Percentiles rank a stretch among this genome's conserved stretches.
Conservation (phyloP, 2,888 invertebrate species). For the Elmis aenea region DNA sequence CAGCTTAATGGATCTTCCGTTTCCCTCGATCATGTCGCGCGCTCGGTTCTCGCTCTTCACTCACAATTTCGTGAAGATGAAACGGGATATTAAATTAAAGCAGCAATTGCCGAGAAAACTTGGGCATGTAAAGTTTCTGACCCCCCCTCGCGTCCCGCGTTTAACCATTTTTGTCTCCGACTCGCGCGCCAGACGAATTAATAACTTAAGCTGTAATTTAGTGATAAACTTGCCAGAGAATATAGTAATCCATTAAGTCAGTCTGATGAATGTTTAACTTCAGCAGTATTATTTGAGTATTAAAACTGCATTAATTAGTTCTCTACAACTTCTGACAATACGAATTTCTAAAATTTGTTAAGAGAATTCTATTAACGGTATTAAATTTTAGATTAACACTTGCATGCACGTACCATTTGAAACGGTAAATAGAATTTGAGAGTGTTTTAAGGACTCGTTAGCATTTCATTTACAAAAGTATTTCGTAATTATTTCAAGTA, state of each 20-base stretch:
- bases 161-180: conserved; percentile 25
- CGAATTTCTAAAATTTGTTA: too few species aligned
- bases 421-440: too few species aligned
- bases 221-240: conserved; percentile 35
- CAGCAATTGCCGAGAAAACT: conserved; percentile 34
- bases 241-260: conserved; percentile 36
- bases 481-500: too few species aligned
- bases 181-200: conserved; percentile 34
- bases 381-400: too few species aligned
- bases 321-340: too few species aligned
- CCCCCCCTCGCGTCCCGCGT: conserved; percentile 22
- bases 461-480: too few species aligned
- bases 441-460: too few species aligned
- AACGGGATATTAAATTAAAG: conserved; percentile 37
- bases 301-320: conserved; percentile 41
- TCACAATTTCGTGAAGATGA: conserved; percentile 24
- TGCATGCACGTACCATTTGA: too few species aligned
- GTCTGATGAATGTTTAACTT: conserved; percentile 42
- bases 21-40: conserved; percentile 21
- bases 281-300: conserved; percentile 42
- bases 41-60: conserved; percentile 19
- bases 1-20: conserved; percentile 28
- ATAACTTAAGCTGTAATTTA: conserved; percentile 40
- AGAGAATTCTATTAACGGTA: too few species aligned
- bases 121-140: conserved; percentile 30